Conservation (phyloP, 2,797 vertebrate genomes). For the Benthosema pterotum region DNA sequence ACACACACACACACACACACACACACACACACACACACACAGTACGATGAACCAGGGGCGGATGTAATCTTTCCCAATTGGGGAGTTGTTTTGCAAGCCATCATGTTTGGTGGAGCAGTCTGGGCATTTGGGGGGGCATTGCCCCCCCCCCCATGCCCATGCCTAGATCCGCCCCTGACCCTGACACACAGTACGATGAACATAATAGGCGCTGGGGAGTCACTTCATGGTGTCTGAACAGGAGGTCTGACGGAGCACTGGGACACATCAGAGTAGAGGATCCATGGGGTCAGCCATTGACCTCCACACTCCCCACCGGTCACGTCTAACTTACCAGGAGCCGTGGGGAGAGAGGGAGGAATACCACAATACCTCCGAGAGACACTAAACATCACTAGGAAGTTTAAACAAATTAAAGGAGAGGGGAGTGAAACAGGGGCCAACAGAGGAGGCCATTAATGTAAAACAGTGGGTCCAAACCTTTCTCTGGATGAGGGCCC, state of each 20-base stretch:
- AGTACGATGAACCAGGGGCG: too few species aligned
- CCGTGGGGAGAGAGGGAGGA: constrained; percentile 20
- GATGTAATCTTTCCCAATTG: too few species aligned
- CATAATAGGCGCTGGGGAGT: constrained; percentile 23
- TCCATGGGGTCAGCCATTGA: constrained; percentile 41
- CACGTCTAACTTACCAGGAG: constrained; percentile 24
- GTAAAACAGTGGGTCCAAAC: too few species aligned
- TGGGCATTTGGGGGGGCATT: too few species aligned
- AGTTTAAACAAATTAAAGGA: constrained; percentile 15
- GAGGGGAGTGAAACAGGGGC: background rate
- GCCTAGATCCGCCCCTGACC: too few species aligned
- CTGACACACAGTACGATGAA: constrained; percentile 32
- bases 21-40: too few species aligned
- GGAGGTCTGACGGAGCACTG: constrained; percentile 21
- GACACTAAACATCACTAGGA: constrained; percentile 44
- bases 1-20: too few species aligned
- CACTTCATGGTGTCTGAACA: constrained; percentile 45
- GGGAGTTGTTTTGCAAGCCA: too few species aligned
- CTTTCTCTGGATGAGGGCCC: too few species aligned
- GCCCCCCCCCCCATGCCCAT: too few species aligned
- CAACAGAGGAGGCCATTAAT: background rate
- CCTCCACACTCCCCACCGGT: constrained; percentile 43
- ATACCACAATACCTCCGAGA: constrained; percentile 49
- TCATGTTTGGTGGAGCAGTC: too few species aligned
- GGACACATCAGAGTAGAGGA: constrained; percentile 37